These are phyloP conservation scores for Portunus trituberculatus DNA, from an alignment of 1,140 invertebrate species.

Conservation along the genomic window DNA sequence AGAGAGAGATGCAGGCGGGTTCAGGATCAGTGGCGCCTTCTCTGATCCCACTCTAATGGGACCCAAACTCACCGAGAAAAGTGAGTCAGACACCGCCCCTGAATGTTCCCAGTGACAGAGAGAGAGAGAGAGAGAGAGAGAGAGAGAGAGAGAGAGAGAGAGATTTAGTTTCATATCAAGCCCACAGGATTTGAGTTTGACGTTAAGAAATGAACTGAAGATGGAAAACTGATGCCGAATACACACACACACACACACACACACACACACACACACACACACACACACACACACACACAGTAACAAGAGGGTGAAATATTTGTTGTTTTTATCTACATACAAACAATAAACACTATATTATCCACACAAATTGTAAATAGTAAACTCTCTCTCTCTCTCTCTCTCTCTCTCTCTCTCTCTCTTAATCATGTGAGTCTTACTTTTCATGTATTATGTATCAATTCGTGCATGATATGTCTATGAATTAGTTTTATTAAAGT, in stretches of 20 bases:
- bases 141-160: not conserved
- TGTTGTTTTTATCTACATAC: too few species aligned
- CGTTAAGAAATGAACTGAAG: too few species aligned
- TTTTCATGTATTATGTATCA: not conserved
- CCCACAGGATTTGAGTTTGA: too few species aligned
- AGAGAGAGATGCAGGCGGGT: not conserved
- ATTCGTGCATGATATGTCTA: not conserved
- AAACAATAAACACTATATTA: too few species aligned
- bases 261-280: not conserved
- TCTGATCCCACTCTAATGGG: not conserved
- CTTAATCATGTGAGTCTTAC: not conserved
- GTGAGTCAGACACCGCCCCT: not conserved
- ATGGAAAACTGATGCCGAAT: not conserved
- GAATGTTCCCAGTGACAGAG: not conserved
- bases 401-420: too few species aligned
- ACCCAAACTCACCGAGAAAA: not conserved
- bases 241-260: slow-evolving; percentile 3
- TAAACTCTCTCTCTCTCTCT: too few species aligned
- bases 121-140: not conserved
- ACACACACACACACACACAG: too few species aligned
- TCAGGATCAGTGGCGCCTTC: not conserved
- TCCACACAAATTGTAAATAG: too few species aligned
- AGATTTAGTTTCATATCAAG: not conserved
- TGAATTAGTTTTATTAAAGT: not conserved
- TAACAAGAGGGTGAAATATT: too few species aligned